Base-by-base conservation (phyloP, 2,797 vertebrate genomes). In the Setipinna tenuifilis region DNA sequence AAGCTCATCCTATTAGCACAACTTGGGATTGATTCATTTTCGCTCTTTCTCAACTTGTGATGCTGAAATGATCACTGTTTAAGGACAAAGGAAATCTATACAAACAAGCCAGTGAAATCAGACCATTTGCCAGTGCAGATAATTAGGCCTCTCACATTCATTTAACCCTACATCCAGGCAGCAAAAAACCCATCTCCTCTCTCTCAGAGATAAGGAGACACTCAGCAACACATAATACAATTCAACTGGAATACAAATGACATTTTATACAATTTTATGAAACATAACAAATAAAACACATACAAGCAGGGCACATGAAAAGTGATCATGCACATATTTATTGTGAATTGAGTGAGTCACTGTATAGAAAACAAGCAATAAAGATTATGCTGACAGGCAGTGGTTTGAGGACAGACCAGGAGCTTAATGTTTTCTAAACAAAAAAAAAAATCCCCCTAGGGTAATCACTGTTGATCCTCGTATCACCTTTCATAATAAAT, bases 361-460 rank as follows among this genome's bases (percentile, higher is more conserved):
- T 41, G 35, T 78, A 31, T 41, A 10, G 71, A 78, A 78, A 78
- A 44, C 6, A 78, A 31, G 31, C 71, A 41, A 78, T 78, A 78
- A 78, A 41, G 31, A 78, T 78, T 78, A 78, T 41, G 71, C 71
- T 78, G 71, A 78, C 71, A 21, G 71, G 44, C 71, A 21, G 17
- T 78, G 71, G 71, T 78, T 41, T 78, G 9, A 78, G 41, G 71
- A 41, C 31, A 19, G 19, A 44, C 17, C 35, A 41, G 71, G 17
- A 78, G 31, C 71, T 44, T 78, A 41, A 78, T 78, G 71, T 78
- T 78, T 44, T 78, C 71, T 78, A 78, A 78, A 41, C 71, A 78
- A 78, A 41, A 78, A 78, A 78, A 31, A 41, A 78, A 78, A 78
- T 31, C 31, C 41, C 71, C 31, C 71, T 2, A 14, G 71, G 71